phyloP scores from a whole-genome alignment of 2,888 invertebrate species.

The Myopa tessellatipennis region DNA sequence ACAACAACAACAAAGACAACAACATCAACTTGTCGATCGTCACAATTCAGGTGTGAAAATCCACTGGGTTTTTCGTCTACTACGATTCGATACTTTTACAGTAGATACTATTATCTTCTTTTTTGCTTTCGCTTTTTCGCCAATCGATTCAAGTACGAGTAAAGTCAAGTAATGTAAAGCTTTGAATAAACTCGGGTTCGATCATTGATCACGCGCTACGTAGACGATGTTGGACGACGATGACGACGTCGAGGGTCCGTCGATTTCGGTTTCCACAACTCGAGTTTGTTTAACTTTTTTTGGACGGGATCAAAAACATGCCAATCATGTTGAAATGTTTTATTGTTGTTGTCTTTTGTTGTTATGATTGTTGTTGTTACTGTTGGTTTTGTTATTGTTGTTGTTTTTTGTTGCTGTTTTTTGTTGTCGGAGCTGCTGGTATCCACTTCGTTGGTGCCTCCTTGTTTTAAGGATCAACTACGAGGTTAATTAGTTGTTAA shows the following conservation, averaged over 20 bases:
- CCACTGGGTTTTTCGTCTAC: conserved; percentile 19
- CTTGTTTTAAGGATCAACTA: conserved; percentile 42
- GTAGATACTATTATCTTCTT: not conserved
- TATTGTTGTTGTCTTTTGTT: conserved; percentile 29
- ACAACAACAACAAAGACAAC: not conserved
- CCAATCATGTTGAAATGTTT: conserved; percentile 59
- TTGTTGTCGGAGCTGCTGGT: conserved; percentile 29
- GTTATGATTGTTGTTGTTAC: conserved; percentile 1
- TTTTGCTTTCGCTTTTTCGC: not conserved
- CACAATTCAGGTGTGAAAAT: conserved; percentile 46
- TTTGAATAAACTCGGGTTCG: conserved; percentile 31
- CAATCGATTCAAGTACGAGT: not conserved
- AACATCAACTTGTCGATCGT: conserved; percentile 14
- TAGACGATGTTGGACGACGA: conserved; percentile 45
- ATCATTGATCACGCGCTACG: conserved; percentile 21
- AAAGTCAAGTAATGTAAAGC: conserved; percentile 4
- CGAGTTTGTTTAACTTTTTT: conserved; percentile 24
- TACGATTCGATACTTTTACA: not conserved
- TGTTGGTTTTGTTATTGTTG: conserved; percentile 27
- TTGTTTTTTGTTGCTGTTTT: conserved; percentile 23
- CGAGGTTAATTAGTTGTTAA: conserved; percentile 60
- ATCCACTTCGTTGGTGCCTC: not conserved
- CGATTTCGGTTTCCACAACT: conserved; percentile 3
- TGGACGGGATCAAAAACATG: conserved; percentile 46
- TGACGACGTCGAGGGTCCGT: conserved; percentile 37